phyloP scores from a whole-genome alignment of 2,113 vertebrate genomes.

The Ceuthmochares aereus region DNA sequence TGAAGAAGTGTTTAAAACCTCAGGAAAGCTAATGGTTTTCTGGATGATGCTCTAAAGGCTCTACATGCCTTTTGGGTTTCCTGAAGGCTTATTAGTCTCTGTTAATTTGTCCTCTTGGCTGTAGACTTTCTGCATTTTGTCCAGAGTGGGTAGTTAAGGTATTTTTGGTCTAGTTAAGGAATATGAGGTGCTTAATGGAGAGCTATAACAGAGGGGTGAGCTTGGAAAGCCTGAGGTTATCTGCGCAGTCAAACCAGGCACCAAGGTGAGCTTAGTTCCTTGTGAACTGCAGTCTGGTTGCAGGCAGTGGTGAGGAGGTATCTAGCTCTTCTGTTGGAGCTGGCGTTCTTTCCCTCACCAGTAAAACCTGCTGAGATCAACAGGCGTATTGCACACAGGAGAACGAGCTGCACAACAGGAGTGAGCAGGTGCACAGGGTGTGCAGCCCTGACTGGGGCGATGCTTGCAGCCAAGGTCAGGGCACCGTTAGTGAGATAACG shows the following conservation, averaged over 20 bases:
- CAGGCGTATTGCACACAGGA: accelerated
- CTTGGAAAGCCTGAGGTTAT: neutral
- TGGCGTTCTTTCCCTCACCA: neutral
- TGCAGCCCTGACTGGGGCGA: neutral
- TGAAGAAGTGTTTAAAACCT: conserved; percentile 1
- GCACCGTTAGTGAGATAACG: neutral
- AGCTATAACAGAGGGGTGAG: neutral
- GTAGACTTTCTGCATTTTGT: neutral
- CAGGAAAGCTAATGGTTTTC: conserved; percentile 35
- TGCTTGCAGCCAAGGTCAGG: neutral
- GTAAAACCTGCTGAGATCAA: neutral
- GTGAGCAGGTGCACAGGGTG: neutral
- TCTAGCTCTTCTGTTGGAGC: neutral
- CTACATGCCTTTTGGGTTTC: conserved; percentile 38
- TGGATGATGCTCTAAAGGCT: conserved; percentile 3
- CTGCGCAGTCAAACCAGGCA: neutral
- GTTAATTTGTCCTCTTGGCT: conserved; percentile 12
- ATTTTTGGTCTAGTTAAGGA: neutral
- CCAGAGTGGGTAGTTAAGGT: neutral
- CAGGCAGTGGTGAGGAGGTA: neutral
- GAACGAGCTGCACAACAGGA: neutral
- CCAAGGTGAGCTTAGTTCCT: accelerated
- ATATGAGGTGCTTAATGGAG: neutral
- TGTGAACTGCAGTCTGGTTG: accelerated
- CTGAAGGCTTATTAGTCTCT: conserved; percentile 7